Base-by-base conservation (phyloP, 2,888 invertebrate species). In the Hypena proboscidalis region DNA sequence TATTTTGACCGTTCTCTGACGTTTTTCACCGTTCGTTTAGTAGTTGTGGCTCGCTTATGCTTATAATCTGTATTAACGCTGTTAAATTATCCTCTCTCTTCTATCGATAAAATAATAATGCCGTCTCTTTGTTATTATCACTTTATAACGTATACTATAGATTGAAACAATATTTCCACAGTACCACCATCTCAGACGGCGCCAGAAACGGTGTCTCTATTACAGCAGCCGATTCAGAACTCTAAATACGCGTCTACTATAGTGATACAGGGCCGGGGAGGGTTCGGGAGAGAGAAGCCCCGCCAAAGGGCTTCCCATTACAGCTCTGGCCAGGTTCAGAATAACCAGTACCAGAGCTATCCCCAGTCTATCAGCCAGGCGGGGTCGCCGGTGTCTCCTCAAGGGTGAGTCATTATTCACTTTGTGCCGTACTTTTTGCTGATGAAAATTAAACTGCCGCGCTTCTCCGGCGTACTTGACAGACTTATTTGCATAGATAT, bases 161-260 rank as follows among this genome's bases (percentile, higher is more conserved):
- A 20, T 9, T 20, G 8, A 14, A 11, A 11, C 7, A 23, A n/a
- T 31, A 13, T 35, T 26, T 33, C 10, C 13, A 19, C 34, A 45
- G 75, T 90, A 14, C 86, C 90, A 32, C 90, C 90, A 17, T 90
- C 90, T n/a, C 88, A 88, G 57, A 90, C 89, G 7, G 90, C 90
- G 11, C 90, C 90, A 10, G 90, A 90, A 61, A 90, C 90, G n/a
- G 90, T 90, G 19, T 89, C 89, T 5, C 65, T 90, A 22, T 71
- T 90, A 41, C 90, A 90, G 62, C 88, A 89, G 61, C 88, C 90
- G 15, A 70, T 82, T 35, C 86, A 80, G 47, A 80, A 74, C 48
- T 64, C 80, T 8, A 89, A 89, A 67, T 89, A 85, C 54, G 75
- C 84, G 22, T 77, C 86, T 5, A 69, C 82, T 2, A 71, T 86